Evolutionary conservation across 1,140 invertebrate species (phyloP).

Genomic region (Bathynomus jamesi): DNA sequence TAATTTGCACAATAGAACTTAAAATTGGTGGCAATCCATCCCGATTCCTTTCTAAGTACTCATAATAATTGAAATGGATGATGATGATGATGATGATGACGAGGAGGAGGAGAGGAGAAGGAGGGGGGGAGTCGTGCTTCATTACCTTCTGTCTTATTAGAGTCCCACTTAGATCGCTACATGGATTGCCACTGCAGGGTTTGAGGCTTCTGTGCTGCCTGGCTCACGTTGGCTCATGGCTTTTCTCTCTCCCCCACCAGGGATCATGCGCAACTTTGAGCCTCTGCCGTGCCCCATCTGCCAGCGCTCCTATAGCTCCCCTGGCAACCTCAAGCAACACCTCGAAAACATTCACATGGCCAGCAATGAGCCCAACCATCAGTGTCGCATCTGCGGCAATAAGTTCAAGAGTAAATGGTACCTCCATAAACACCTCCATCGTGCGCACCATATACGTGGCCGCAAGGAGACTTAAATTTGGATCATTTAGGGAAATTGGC

Average conservation of each 20-base stretch:
- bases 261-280: conserved; percentile 38
- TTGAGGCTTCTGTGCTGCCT: not conserved
- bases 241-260: conserved; percentile 34
- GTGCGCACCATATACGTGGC: conserved; percentile 35
- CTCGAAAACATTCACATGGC: conserved; percentile 37
- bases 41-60: too few species aligned
- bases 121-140: not conserved
- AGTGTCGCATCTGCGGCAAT: conserved; percentile 37
- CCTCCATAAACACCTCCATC: conserved; percentile 37
- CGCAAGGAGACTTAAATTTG: conserved; percentile 32
- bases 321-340: conserved; percentile 37
- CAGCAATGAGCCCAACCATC: conserved; percentile 35
- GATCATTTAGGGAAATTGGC: too few species aligned
- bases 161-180: not conserved
- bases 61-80: too few species aligned
- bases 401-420: conserved; percentile 39
- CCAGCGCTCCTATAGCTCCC: conserved; percentile 38
- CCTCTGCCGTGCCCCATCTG: conserved; percentile 38
- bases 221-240: conserved; percentile 29
- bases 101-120: too few species aligned
- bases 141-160: not conserved
- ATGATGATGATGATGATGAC: too few species aligned
- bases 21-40: too few species aligned
- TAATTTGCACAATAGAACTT: too few species aligned
- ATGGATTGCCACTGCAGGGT: not conserved